Evolutionary conservation across 2,888 invertebrate genomes (phyloP), one percentile per base, ranked within the genome.

Genomic region (Dicyrtomina minuta): DNA sequence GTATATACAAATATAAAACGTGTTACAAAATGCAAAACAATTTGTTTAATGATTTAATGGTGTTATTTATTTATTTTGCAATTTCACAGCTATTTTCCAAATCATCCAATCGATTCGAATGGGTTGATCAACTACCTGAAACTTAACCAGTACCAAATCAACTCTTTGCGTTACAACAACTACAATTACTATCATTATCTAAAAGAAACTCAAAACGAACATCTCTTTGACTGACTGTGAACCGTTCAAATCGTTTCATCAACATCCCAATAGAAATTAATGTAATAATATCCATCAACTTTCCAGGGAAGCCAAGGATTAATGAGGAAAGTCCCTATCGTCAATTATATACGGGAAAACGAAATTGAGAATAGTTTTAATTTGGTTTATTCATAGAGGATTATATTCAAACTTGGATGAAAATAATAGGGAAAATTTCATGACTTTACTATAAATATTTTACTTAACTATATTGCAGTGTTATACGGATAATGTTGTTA

Each of bases 81-180:
- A 85, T 41, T 77, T 86, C 85, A 70, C 85, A 83, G 97, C 97
- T 72, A 88, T 98, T 80, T 97, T 98, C 88, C 97, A 98, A 87
- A 95, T 98, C 80, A 96, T 98, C 80, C 97, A 94, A 82, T 93
- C 93, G 74, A 94, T 94, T 82, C 87, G 93, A 81, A 88, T 92
- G 85, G 93, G 92, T 83, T 93, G 91, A 87, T 81, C 24, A 20
- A 20, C 22, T 49, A 10, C 10, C n/a, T n/a, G n/a, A n/a, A n/a
- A 43, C 17, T 49, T 27, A 8, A 41, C 43, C 24, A 60, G 12
- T 2, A 33, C 27, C 17, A 59, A 33, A 22, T 22, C 39, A 24
- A 56, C 26, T 58, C 43, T 46, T 46, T 46, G 24, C 12, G 41
- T 24, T 44, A 22, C 24, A 66, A 44, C 6, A 44, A 66, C 20